Conservation (phyloP, 2,888 invertebrate genomes). For the Melanostoma mellinum region DNA sequence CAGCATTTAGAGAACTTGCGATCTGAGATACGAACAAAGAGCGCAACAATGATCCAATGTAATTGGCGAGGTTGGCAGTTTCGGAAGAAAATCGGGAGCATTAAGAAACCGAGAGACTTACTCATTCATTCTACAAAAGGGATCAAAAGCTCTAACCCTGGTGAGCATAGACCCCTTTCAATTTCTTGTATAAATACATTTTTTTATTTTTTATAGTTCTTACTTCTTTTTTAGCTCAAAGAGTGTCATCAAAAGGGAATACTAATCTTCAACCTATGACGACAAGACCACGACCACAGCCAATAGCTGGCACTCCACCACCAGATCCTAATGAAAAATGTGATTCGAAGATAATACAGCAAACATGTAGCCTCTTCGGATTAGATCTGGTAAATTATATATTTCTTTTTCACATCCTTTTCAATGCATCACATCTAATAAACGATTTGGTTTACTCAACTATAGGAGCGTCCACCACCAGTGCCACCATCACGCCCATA, state of each 20-base stretch:
- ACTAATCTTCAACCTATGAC: slow-evolving; percentile 82
- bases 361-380: slow-evolving; percentile 94
- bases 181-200: slow-evolving; percentile 73
- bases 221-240: slow-evolving; percentile 76
- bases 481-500: slow-evolving; percentile 95
- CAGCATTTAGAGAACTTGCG: slow-evolving; percentile 94
- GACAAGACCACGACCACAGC: slow-evolving; percentile 92
- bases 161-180: slow-evolving; percentile 73
- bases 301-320: slow-evolving; percentile 94
- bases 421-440: slow-evolving; percentile 48
- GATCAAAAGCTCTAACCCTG: slow-evolving; percentile 78
- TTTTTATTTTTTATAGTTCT: slow-evolving; percentile 70
- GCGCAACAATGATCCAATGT: slow-evolving; percentile 92
- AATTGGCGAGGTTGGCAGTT: slow-evolving; percentile 92
- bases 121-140: slow-evolving; percentile 75
- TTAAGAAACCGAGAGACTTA: slow-evolving; percentile 76
- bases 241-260: slow-evolving; percentile 79
- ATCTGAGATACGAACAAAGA: slow-evolving; percentile 88
- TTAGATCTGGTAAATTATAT: slow-evolving; percentile 88
- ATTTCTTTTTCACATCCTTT: slow-evolving; percentile 7
- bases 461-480: slow-evolving; percentile 93
- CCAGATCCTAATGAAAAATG: slow-evolving; percentile 93
- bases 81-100: slow-evolving; percentile 86
- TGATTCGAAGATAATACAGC: slow-evolving; percentile 93
- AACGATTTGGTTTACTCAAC: slow-evolving; percentile 62